Base-by-base conservation (phyloP, 2,888 invertebrate genomes). In the Eustalomyia histrio region DNA sequence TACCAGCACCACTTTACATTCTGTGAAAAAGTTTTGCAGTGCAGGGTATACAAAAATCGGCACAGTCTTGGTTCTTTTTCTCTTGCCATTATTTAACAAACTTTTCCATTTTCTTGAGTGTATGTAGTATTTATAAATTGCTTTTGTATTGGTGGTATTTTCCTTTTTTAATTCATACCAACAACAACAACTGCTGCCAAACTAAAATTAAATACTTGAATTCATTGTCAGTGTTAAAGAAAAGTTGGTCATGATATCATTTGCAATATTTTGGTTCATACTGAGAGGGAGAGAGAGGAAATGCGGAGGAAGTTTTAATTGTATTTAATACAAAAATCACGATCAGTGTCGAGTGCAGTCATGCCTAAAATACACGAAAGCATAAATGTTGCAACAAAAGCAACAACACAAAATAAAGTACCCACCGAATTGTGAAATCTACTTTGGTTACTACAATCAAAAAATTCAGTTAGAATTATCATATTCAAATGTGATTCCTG, bases 291-390 rank as follows among this genome's bases (percentile, higher is more conserved):
- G 6, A 9, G 71, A 24, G 6, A 43, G 21, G 16, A 10, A 16
- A 39, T 6, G 3, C 6, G 29, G 29, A 6, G 29, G 29, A 29
- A 29, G 29, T 4, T 29, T 29, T 7, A 29, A 6, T 29, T 29
- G 29, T 52, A 24, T 64, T 53, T 29, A 39, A 39, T 39, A 47
- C 33, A 18, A 55, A 79, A 79, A 69, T 82, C 82, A 82, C 69
- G 82, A 82, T 73, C 82, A 63, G 76, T 76, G 79, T 79, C 79
- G 76, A 71, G 68, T 60, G 73, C 79, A 79, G 73, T 79, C 74
- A 69, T 79, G 79, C 79, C 67, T 53, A 29, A 29, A 29, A 29
- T 29, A 57, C 33, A 12, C 12, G 17, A 47, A 71, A 33, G 43
- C 47, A 65, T 58, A 24, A 21, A 55, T 16, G 53, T 52, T 53